These are phyloP conservation scores for Acrocyrtus sp. DNA, from an alignment of 2,888 invertebrate species.

Conservation along the genomic window DNA sequence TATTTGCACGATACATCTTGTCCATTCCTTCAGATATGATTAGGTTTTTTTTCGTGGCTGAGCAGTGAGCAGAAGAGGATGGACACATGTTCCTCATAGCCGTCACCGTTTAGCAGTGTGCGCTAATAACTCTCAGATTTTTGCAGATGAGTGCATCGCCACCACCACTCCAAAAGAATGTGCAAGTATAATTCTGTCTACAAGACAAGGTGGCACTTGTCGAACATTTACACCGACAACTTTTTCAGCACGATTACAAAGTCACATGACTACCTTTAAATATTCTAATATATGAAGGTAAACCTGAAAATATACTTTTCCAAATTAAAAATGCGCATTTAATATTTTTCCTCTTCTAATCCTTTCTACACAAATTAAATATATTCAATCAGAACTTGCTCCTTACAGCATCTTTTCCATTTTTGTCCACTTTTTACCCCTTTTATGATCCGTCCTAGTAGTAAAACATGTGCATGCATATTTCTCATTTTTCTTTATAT, in stretches of 20 bases:
- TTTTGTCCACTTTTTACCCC: not conserved
- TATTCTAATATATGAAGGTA: too few relatives aligned
- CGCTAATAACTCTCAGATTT: too few relatives aligned
- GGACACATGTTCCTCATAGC: slow-evolving; percentile 20
- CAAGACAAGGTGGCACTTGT: too few relatives aligned
- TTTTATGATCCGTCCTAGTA: not conserved
- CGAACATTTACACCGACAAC: not conserved
- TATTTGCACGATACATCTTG: too few relatives aligned
- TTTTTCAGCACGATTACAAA: too few relatives aligned
- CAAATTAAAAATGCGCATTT: not conserved
- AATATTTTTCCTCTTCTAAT: not conserved
- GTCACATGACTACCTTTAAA: too few relatives aligned
- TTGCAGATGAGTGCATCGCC: too few relatives aligned
- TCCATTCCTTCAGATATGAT: slow-evolving; percentile 33
- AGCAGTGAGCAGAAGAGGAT: too few relatives aligned
- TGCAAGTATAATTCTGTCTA: too few relatives aligned
- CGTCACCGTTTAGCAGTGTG: too few relatives aligned
- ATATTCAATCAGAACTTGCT: not conserved
- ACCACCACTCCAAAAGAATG: too few relatives aligned
- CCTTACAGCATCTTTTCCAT: not conserved
- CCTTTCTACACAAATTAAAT: not conserved
- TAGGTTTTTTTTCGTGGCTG: slow-evolving; percentile 35
- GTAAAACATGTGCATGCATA: not conserved
- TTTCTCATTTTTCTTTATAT: not conserved
- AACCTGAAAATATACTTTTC: too few relatives aligned